A percentile compares a stretch with the other conserved stretches of the same genome.
Conservation (phyloP, 2,113 vertebrate species). For the Lamprologus ornatipinnis region DNA sequence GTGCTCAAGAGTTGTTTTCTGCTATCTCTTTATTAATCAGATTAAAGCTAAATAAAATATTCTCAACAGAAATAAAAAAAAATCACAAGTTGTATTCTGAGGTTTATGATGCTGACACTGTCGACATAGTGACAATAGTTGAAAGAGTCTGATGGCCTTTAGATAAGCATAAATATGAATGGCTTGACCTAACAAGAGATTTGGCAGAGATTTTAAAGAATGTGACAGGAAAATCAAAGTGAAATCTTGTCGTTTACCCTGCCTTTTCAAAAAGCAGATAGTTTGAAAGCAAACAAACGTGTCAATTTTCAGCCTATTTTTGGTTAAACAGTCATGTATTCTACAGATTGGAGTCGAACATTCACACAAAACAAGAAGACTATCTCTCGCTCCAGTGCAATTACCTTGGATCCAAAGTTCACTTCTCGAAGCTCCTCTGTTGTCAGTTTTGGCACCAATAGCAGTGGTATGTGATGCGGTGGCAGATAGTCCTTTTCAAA, state of each 20-base stretch:
- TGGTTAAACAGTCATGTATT: background rate
- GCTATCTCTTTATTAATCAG: background rate
- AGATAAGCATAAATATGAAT: background rate
- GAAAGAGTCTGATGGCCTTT: background rate
- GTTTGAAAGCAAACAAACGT: background rate
- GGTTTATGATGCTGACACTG: background rate
- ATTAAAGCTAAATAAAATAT: background rate
- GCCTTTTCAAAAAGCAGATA: background rate
- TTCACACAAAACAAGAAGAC: slow-evolving; percentile 46
- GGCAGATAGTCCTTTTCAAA: background rate
- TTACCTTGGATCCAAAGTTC: background rate
- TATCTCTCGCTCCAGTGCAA: background rate
- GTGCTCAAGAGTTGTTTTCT: background rate
- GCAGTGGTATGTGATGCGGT: slow-evolving; percentile 4
- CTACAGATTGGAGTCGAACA: slow-evolving; percentile 70
- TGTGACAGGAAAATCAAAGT: background rate
- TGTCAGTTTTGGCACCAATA: slow-evolving; percentile 24
- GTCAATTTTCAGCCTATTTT: background rate
- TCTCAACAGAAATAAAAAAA: background rate
- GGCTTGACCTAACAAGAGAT: background rate
- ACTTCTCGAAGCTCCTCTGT: slow-evolving; percentile 46
- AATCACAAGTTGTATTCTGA: background rate
- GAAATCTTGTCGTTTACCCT: background rate
- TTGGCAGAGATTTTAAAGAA: background rate
- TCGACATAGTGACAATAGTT: background rate